phyloP scores from a whole-genome alignment of 2,888 invertebrate genomes.

The Pecten maximus region DNA sequence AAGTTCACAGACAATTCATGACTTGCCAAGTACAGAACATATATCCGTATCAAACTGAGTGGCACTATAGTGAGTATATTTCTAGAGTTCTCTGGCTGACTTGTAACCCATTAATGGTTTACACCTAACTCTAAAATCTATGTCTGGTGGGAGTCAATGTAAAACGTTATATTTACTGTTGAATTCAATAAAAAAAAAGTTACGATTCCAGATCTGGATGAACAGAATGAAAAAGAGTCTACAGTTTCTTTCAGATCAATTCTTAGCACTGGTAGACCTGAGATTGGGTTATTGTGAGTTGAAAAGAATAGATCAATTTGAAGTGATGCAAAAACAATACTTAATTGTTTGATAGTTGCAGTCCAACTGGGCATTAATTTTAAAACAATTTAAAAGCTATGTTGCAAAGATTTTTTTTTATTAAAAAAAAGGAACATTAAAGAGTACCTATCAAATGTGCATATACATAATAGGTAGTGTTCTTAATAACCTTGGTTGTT shows the following conservation, averaged over 20 bases:
- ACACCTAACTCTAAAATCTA: too few species aligned
- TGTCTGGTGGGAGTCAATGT: too few species aligned
- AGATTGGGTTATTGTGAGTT: background rate
- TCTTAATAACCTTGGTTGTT: background rate
- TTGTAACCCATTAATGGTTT: too few species aligned
- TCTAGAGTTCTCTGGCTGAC: too few species aligned
- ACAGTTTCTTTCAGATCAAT: background rate
- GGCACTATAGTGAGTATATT: too few species aligned
- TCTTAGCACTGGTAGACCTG: background rate
- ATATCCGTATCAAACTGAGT: too few species aligned
- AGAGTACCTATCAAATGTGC: background rate
- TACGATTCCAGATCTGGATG: too few species aligned
- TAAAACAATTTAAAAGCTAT: background rate
- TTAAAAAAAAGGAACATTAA: background rate
- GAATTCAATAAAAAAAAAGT: too few species aligned
- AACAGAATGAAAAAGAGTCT: too few species aligned
- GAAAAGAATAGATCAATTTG: background rate
- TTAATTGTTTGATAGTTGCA: background rate
- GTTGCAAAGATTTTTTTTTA: background rate
- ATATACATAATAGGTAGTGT: background rate
- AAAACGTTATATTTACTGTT: too few species aligned
- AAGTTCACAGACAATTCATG: too few species aligned
- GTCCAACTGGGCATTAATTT: background rate
- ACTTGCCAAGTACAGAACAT: too few species aligned
- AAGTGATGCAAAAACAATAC: background rate